Conservation (phyloP, 2,888 invertebrate genomes). For the Athalia rosae region DNA sequence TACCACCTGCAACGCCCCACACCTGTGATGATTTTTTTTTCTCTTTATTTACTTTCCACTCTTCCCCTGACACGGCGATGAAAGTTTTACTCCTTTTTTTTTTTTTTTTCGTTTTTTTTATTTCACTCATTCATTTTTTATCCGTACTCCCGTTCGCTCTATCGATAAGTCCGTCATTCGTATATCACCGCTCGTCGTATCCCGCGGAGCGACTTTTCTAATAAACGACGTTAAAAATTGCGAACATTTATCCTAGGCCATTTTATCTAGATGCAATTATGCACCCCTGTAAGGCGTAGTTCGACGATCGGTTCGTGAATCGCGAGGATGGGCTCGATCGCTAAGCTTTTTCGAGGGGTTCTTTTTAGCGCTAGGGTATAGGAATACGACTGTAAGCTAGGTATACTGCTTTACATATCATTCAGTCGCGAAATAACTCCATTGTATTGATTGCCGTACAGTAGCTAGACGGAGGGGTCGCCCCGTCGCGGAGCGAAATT, state of each 20-base stretch:
- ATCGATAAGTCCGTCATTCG: neutral
- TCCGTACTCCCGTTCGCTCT: neutral
- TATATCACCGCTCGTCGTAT: neutral
- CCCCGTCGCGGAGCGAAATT: neutral
- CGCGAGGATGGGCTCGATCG: conserved; percentile 37
- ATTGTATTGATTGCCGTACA: conserved; percentile 38
- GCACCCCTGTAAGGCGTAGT: conserved; percentile 58
- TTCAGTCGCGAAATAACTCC: conserved; percentile 45
- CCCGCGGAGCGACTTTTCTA: neutral
- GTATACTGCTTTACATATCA: conserved; percentile 44
- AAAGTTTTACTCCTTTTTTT: neutral
- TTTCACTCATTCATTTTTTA: too few relatives aligned
- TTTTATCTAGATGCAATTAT: conserved; percentile 71
- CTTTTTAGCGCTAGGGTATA: conserved; percentile 30
- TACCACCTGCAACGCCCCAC: too few relatives aligned
- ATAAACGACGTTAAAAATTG: conserved; percentile 11
- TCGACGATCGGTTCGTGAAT: conserved; percentile 46
- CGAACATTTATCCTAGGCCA: conserved; percentile 66
- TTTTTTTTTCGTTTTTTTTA: neutral
- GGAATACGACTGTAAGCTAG: conserved; percentile 26
- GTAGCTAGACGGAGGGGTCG: neutral
- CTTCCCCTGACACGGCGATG: too few relatives aligned
- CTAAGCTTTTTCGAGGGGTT: conserved; percentile 43
- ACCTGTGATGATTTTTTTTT: too few relatives aligned
- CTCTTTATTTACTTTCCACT: neutral